phyloP scores from a whole-genome alignment of 1,140 invertebrate species.

The Oedothorax gibbosus region DNA sequence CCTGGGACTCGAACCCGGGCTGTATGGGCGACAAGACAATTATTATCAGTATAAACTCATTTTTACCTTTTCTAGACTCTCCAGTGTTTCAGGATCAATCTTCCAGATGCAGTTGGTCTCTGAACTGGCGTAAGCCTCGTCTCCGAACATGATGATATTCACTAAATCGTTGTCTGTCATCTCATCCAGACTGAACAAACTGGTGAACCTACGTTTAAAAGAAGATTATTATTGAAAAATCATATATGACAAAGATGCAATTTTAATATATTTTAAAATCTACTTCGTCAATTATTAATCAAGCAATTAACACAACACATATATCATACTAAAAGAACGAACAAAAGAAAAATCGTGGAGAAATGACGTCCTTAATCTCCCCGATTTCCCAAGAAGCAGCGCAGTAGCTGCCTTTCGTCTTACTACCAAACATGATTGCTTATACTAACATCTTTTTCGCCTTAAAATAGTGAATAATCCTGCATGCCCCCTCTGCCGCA shows the following conservation, averaged over 20 bases:
- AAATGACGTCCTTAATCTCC: neutral
- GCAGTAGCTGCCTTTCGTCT: neutral
- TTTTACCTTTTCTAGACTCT: slow-evolving; percentile 72
- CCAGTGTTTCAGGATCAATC: slow-evolving; percentile 68
- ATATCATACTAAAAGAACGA: no score
- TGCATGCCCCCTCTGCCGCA: neutral
- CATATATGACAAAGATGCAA: no score
- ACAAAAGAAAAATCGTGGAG: neutral
- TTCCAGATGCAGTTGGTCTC: slow-evolving; percentile 68
- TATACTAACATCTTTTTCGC: neutral
- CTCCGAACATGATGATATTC: slow-evolving; percentile 66
- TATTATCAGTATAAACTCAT: no score
- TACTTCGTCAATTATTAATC: no score
- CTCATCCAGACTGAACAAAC: slow-evolving; percentile 77
- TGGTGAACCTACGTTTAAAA: slow-evolving; percentile 71
- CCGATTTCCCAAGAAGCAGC: neutral
- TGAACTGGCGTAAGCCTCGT: slow-evolving; percentile 70
- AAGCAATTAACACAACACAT: no score
- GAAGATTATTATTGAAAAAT: neutral
- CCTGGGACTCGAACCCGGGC: no score
- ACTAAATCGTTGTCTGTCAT: slow-evolving; percentile 70
- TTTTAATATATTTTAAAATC: no score
- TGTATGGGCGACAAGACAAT: no score
- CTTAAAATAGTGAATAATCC: neutral
- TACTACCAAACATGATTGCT: neutral